Conservation (phyloP, 2,888 invertebrate genomes). For the Drosophila acutilabella region DNA sequence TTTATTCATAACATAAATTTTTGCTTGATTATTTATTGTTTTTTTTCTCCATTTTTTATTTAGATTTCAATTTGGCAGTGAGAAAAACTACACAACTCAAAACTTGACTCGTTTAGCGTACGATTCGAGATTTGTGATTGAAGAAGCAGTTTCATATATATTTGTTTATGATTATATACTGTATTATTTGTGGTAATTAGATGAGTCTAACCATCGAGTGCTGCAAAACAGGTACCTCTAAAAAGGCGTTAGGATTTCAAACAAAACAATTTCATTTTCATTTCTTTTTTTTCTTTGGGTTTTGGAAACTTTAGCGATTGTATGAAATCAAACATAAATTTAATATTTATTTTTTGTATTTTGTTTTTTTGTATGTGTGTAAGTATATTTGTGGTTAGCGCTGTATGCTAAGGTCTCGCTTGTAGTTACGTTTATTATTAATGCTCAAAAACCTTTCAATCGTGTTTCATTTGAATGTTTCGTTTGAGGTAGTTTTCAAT, state of each 20-base stretch:
- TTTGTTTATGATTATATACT: constrained; percentile 13
- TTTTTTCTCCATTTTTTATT: constrained; percentile 13
- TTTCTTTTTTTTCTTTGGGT: constrained; percentile 16
- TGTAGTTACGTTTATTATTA: constrained; percentile 74
- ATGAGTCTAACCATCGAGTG: constrained; percentile 33
- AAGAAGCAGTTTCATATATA: constrained; percentile 31
- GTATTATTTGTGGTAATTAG: background rate
- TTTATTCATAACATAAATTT: constrained; percentile 37
- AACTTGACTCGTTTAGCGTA: constrained; percentile 36
- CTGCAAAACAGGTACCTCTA: constrained; percentile 72
- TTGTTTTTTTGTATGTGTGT: constrained; percentile 28
- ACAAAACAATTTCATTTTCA: constrained; percentile 12
- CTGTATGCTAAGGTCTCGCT: constrained; percentile 78
- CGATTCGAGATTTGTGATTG: constrained; percentile 32
- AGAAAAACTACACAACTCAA: constrained; percentile 69
- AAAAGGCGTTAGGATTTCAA: constrained; percentile 62
- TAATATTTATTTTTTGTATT: background rate
- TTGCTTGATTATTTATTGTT: constrained; percentile 32
- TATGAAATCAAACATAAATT: constrained; percentile 1
- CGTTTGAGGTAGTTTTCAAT: constrained; percentile 79
- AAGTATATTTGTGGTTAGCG: constrained; percentile 59
- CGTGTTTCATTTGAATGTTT: constrained; percentile 65
- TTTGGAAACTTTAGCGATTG: constrained; percentile 6
- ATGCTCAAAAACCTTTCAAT: constrained; percentile 74
- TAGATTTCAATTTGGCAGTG: constrained; percentile 67